These are phyloP conservation scores for Sycophila sp. DNA, from an alignment of 1,140 invertebrate genomes.

Conservation along the genomic window DNA sequence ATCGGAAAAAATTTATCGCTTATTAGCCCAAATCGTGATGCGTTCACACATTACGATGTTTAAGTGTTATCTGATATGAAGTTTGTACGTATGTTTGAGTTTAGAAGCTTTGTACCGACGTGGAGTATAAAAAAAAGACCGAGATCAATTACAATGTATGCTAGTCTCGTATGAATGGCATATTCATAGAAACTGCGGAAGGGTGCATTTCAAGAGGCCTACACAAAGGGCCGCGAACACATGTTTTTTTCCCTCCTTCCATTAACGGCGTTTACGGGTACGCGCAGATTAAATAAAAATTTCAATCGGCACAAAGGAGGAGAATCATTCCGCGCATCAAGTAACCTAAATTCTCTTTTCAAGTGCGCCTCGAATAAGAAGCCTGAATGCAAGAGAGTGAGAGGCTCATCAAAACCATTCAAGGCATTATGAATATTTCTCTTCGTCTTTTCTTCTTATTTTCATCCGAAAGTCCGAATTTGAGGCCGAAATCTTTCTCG, in stretches of 20 bases:
- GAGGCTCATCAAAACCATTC: too few relatives aligned
- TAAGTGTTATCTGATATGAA: not conserved
- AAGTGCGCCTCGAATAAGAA: not conserved
- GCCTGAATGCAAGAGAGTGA: not conserved
- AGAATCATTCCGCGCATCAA: not conserved
- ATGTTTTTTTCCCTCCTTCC: not conserved
- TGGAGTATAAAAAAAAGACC: conserved; percentile 1
- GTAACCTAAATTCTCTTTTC: not conserved
- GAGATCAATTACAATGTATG: conserved; percentile 32
- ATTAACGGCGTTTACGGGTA: conserved; percentile 10
- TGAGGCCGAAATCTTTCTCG: too few relatives aligned
- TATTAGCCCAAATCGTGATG: too few relatives aligned
- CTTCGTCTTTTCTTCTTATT: too few relatives aligned
- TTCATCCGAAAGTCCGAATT: too few relatives aligned
- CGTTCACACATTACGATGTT: too few relatives aligned
- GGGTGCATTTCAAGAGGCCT: conserved; percentile 21
- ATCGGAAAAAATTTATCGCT: too few relatives aligned
- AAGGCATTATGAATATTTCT: too few relatives aligned
- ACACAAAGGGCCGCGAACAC: conserved; percentile 17
- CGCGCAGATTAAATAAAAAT: conserved; percentile 7
- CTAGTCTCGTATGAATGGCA: conserved; percentile 1
- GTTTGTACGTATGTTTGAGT: not conserved
- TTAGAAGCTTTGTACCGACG: not conserved
- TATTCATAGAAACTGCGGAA: conserved; percentile 30
- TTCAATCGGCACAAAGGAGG: conserved; percentile 8